These are phyloP conservation scores for Arctocebus calabarensis DNA, from an alignment of 2,797 vertebrate species.

Conservation along the genomic window DNA sequence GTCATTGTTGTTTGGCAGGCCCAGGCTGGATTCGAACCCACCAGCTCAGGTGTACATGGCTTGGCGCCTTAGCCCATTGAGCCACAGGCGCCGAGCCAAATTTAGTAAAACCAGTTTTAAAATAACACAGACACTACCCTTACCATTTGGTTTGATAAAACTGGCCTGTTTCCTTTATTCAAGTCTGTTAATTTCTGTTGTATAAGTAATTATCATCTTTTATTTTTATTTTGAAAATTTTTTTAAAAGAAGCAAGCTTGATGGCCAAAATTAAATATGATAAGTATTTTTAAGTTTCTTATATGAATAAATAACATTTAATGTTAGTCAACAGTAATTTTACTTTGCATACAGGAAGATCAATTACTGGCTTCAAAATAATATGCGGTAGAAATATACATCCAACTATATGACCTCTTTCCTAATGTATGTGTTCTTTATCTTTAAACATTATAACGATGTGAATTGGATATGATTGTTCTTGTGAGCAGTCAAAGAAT, in stretches of 20 bases:
- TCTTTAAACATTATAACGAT: neutral
- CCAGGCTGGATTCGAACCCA: too few species aligned
- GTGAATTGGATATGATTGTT: neutral
- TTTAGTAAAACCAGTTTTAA: too few species aligned
- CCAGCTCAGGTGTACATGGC: too few species aligned
- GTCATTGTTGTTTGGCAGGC: too few species aligned
- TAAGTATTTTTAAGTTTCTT: neutral
- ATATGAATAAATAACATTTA: slow-evolving; percentile 7
- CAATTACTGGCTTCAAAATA: slow-evolving; percentile 39
- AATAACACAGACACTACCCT: neutral
- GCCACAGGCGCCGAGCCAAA: too few species aligned
- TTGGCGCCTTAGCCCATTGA: too few species aligned
- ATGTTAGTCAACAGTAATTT: neutral
- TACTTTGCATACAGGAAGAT: slow-evolving; percentile 38
- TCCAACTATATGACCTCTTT: neutral
- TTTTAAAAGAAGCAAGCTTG: neutral
- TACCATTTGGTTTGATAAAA: neutral
- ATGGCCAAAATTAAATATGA: slow-evolving; percentile 5
- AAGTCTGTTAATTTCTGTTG: neutral
- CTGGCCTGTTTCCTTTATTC: neutral
- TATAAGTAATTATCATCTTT: neutral
- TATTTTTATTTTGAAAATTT: slow-evolving; percentile 16
- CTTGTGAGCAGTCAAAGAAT: slow-evolving; percentile 15
- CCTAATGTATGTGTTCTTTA: neutral
- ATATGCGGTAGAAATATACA: neutral